Evolutionary conservation across 2,888 invertebrate genomes (phyloP).

Genomic region (Trypoxylon attenuatum): DNA sequence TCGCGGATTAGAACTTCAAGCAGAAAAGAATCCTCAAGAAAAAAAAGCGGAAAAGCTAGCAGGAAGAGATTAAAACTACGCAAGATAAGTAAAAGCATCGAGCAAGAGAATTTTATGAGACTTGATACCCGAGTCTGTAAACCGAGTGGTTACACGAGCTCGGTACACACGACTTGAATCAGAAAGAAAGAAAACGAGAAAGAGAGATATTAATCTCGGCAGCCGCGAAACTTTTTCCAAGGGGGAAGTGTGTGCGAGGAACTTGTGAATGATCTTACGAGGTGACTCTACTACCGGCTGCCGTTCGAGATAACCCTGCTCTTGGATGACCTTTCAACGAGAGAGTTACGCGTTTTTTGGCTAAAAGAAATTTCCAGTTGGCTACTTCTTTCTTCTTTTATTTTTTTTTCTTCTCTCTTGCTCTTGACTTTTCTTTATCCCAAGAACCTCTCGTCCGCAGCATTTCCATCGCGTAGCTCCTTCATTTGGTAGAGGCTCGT

Average conservation of each 20-base stretch:
- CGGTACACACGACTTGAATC: constrained; percentile 50
- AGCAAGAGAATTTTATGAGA: constrained; percentile 28
- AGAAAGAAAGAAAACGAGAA: too few species aligned
- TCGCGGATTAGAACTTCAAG: too few species aligned
- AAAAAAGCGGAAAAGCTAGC: constrained; percentile 7
- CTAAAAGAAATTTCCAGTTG: too few species aligned
- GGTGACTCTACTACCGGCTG: constrained; percentile 18
- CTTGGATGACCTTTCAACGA: constrained; percentile 1
- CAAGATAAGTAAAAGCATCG: constrained; percentile 19
- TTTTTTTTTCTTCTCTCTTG: too few species aligned
- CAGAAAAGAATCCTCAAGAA: too few species aligned
- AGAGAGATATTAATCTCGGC: constrained; percentile 51
- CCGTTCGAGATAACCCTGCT: constrained; percentile 15
- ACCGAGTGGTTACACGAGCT: constrained; percentile 15
- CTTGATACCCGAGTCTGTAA: too few species aligned
- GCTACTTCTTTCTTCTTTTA: too few species aligned
- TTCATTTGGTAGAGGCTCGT: too few species aligned
- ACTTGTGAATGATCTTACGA: constrained; percentile 40
- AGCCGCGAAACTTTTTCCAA: constrained; percentile 39
- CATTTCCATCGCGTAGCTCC: too few species aligned
- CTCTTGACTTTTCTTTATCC: too few species aligned
- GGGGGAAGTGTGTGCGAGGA: constrained; percentile 12
- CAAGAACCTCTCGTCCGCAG: too few species aligned
- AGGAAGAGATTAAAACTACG: not conserved
- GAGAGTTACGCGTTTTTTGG: too few species aligned